Base-by-base conservation (phyloP, 2,797 vertebrate genomes). In the Hippopotamyrus pictus region DNA sequence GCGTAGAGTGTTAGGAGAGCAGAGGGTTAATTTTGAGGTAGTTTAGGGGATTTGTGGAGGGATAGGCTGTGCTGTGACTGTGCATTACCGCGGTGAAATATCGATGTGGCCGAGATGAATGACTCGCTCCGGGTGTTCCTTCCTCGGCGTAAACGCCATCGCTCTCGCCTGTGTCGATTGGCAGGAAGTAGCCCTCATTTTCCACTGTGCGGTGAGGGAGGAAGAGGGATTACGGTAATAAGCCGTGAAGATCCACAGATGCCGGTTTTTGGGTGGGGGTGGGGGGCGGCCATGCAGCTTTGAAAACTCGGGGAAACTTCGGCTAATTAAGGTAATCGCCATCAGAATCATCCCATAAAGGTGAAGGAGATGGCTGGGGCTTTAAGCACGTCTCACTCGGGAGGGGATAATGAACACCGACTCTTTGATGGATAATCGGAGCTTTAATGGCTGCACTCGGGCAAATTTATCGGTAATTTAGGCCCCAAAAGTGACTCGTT, bases 221-320 rank as follows among this genome's bases (percentile, higher is more conserved):
- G 83, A 85, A 85, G 83, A 85, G 46, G 33, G 85, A 57, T 57
- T 57, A 86, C 48, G 85, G 85, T 86, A 37, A 37, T 57, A 86
- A 86, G 51, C 46, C 85, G 6, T 41, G 85, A 86, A 57, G 83
- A 57, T 57, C 11, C 33, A 25, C 51, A 12, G 29, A 54, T 51
- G 41, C 85, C 2, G 25, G 29, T 57, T 48, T 59, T 12, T 25
- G 11, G 62, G 25, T 12, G 9, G 22, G 22, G 59, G 62, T 17
- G 19, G 9, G 9, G 6, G 54, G 11, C 3, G 54, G 44, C 5
- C 79, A 2, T 1, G 48, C 14, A 29, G 59, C 62, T 73, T 48
- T 73, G 59, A 88, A 88, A 88, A 69, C 65, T 73, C 65, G 62
- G n/a, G 87, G 62, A 88, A 88, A 65, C 51, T 87, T 88, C 8